Evolutionary conservation across 2,888 invertebrate genomes (phyloP).

Genomic region (Synergus gifuensis): DNA sequence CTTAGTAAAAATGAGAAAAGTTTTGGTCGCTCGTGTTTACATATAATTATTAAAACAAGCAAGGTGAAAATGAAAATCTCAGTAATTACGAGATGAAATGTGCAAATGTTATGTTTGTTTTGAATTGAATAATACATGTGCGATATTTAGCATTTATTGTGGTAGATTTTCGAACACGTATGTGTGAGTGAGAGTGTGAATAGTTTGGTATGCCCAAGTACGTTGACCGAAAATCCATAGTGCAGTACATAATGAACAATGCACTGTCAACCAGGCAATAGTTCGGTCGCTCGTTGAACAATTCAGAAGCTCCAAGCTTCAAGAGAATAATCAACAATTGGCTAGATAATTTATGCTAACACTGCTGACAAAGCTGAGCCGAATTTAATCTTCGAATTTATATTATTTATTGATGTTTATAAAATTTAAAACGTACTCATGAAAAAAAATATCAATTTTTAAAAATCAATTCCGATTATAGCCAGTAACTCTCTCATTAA

Average conservation of each 20-base stretch:
- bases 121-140: neutral
- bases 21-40: neutral
- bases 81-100: neutral
- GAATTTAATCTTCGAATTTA: neutral
- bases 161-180: neutral
- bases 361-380: neutral
- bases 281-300: constrained; percentile 33
- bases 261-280: constrained; percentile 22
- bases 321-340: constrained; percentile 40
- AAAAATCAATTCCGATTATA: too few relatives aligned
- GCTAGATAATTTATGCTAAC: constrained; percentile 30
- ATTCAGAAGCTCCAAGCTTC: constrained; percentile 26
- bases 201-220: constrained; percentile 3
- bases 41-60: neutral
- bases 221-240: constrained; percentile 24
- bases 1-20: too few relatives aligned
- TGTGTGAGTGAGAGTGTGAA: neutral
- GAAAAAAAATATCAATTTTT: too few relatives aligned
- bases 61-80: neutral
- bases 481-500: too few relatives aligned
- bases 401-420: neutral
- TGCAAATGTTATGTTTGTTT: neutral
- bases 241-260: constrained; percentile 37
- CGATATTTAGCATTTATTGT: constrained; percentile 16
- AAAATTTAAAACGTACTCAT: neutral